Base-by-base conservation (phyloP, 2,888 invertebrate genomes). In the Ochropacha duplaris region DNA sequence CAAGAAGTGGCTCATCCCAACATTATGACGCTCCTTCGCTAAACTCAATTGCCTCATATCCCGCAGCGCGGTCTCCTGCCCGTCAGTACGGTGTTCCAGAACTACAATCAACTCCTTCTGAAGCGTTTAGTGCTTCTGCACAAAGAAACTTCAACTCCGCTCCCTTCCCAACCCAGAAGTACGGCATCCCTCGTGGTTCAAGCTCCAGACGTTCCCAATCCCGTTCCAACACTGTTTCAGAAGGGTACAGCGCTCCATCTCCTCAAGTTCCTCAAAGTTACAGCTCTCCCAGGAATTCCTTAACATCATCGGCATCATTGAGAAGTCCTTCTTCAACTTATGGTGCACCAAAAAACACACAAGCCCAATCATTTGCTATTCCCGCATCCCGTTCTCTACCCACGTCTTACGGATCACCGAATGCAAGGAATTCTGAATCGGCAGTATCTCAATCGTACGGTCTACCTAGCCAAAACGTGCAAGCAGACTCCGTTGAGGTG, bases 91-190 rank as follows among this genome's bases (percentile, higher is more conserved):
- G 79, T 19, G 60, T 66, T 8, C 82, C 84, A 28, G 82, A 79
- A 54, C 71, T 78, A 54, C 73, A 78, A 8, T 79, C 79, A 4
- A 28, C 66, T 19, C 79, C 81, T 14, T 82, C 85, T 4, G 71
- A 79, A 58, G 77, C 81, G 58, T 86, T 84, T 51, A 80, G 83
- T 5, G 68, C 64, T 2, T 82, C 86, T 0, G 68, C 78, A 0
- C 69, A 71, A 57, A 77, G 73, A 49, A 76, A 68, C 54, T 79
- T 79, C 11, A 74, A 69, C 22, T 57, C 62, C n/a, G 61, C 67
- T 19, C 60, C 68, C 5, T 58, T 70, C 1, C 69, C 76, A 22
- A 77, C 82, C 2, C 72, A 78, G 39, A 72, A 78, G 60, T 81
- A 83, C 56, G 80, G 84, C 0, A 64, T 77, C 12, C 80, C 83